A percentile compares a stretch with the other conserved stretches of the same genome.
Conservation (phyloP, 92 coral and sea anemone genomes). For the Palythoa caribaeorum region DNA sequence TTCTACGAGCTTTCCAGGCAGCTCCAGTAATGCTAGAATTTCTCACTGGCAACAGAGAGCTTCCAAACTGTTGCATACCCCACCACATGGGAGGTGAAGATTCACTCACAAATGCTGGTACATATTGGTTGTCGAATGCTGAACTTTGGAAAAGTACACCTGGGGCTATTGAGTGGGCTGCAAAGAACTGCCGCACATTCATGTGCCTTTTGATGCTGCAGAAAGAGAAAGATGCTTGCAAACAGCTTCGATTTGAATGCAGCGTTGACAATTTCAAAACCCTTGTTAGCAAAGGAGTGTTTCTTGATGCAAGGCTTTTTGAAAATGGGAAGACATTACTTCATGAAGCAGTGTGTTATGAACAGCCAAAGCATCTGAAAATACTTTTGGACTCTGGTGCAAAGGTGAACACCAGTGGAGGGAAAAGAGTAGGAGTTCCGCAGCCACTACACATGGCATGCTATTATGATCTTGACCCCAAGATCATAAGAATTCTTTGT, state of each 20-base stretch:
- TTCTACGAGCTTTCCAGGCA: conserved; percentile 79
- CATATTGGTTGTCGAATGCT: conserved; percentile 72
- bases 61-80: conserved; percentile 72
- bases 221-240: conserved; percentile 62
- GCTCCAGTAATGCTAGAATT: conserved; percentile 61
- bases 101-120: conserved; percentile 71
- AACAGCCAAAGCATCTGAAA: conserved; percentile 61
- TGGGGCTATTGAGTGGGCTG: conserved; percentile 83
- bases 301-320: conserved; percentile 60
- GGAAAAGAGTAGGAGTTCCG: conserved; percentile 46
- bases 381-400: conserved; percentile 72
- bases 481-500: conserved; percentile 70
- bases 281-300: conserved; percentile 68
- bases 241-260: conserved; percentile 48
- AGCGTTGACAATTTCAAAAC: conserved; percentile 40
- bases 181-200: conserved; percentile 66
- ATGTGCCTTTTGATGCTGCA: conserved; percentile 67
- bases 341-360: conserved; percentile 62
- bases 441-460: conserved; percentile 86
- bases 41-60: conserved; percentile 73
- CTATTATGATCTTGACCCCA: conserved; percentile 69
- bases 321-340: conserved; percentile 62
- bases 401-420: conserved; percentile 50
- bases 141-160: conserved; percentile 79
- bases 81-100: conserved; percentile 65